Base-by-base conservation (phyloP, 2,797 vertebrate genomes). In the Epinephelus malabaricus region DNA sequence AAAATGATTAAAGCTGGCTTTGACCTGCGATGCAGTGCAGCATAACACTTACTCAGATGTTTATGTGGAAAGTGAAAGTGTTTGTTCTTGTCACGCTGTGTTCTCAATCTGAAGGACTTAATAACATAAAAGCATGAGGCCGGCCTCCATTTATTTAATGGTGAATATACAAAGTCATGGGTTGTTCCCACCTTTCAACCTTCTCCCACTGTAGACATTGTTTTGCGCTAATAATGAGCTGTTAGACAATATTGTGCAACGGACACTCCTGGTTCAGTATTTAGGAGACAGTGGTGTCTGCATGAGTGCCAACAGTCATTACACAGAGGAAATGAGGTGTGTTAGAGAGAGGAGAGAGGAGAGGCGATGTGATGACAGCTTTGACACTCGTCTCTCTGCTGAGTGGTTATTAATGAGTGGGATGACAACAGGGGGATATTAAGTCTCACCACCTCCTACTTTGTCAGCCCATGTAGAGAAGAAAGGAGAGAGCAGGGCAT, bases 391-490 rank as follows among this genome's bases (percentile, higher is more conserved):
- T 69, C 53, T 77, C 34, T 60, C 38, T 76, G 53, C 51, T 70
- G 43, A 74, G 49, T 34, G 50, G 54, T 64, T 81, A 78, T 74
- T 83, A 86, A 82, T 81, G 81, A 78, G 40, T 23, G 17, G 8
- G 40, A 62, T 62, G 65, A 74, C 72, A 84, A 76, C 19, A 14
- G 38, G 43, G 19, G 14, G 45, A 63, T 62, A 71, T 84, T 65
- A 73, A 69, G 63, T 68, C 30, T 73, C 40, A 23, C 2, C 43
- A 59, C 56, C 70, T 76, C 21, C 49, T 25, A 6, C 19, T 68
- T 23, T 17, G 53, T 68, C 25, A 38, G 55, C 1, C 18, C 56
- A 21, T 27, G 46, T 66, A 18, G 38, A 45, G 66, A 43, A 53
- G 9, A n/a, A 40, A 51, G 30, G 25, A 13, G 12, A 40, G 27